Evolutionary conservation across 1,140 invertebrate genomes (phyloP).

Genomic region (Danaus plexippus): DNA sequence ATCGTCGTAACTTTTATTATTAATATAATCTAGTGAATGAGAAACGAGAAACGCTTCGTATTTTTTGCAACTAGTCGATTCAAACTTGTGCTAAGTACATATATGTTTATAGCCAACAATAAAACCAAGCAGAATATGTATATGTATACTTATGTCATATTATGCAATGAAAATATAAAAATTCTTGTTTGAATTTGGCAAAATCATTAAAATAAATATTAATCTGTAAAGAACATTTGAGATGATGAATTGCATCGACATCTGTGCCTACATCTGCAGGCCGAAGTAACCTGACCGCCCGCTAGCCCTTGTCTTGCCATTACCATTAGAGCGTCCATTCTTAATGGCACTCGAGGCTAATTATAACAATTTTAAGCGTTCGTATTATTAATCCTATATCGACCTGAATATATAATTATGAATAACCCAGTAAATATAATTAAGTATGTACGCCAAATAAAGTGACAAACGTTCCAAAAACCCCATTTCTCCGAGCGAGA

Average conservation of each 20-base stretch:
- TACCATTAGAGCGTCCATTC: constrained; percentile 19
- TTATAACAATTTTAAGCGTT: constrained; percentile 20
- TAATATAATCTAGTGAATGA: too few relatives aligned
- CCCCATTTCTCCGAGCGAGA: constrained; percentile 45
- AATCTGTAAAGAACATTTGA: constrained; percentile 4
- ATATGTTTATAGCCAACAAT: too few relatives aligned
- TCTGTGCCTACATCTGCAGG: constrained; percentile 18
- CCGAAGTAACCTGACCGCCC: constrained; percentile 20
- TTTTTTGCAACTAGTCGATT: too few relatives aligned
- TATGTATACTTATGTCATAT: too few relatives aligned
- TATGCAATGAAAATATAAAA: too few relatives aligned
- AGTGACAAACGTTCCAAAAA: constrained; percentile 34
- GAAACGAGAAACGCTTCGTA: too few relatives aligned
- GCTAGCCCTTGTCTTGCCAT: constrained; percentile 18
- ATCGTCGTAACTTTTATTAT: too few relatives aligned
- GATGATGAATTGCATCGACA: constrained; percentile 17
- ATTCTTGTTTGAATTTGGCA: too few relatives aligned
- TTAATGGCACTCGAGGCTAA: constrained; percentile 25
- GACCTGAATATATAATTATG: constrained; percentile 4
- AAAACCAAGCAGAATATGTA: too few relatives aligned
- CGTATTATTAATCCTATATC: constrained; percentile 10
- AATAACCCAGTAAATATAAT: neutral
- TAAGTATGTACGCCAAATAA: constrained; percentile 12
- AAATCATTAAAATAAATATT: neutral
- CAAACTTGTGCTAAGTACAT: too few relatives aligned